phyloP scores from a whole-genome alignment of 1,140 invertebrate genomes.

The Psilanteris sp. region DNA sequence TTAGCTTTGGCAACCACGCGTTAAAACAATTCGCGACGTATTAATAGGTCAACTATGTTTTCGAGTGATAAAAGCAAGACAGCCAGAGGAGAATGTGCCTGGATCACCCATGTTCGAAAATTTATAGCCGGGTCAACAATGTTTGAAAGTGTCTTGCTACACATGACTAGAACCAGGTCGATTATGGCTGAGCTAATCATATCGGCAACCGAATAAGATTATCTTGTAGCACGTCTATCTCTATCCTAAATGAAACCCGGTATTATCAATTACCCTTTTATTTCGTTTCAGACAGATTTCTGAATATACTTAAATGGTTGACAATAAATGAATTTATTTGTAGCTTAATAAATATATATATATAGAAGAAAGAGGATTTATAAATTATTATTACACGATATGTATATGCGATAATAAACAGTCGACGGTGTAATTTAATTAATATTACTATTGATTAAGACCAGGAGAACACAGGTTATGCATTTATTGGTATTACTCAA shows the following conservation, averaged over 20 bases:
- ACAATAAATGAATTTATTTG: too few relatives aligned
- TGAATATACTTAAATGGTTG: too few relatives aligned
- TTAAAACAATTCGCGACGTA: constrained; percentile 14
- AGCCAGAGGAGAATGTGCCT: constrained; percentile 5
- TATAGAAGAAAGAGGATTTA: too few relatives aligned
- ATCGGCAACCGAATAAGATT: constrained; percentile 8
- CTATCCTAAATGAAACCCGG: constrained; percentile 13
- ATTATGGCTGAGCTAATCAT: constrained; percentile 26
- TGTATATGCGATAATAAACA: too few relatives aligned
- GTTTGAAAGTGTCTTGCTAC: constrained; percentile 15
- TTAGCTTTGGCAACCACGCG: neutral
- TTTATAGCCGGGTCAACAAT: constrained; percentile 26
- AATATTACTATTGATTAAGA: too few relatives aligned
- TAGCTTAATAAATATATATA: too few relatives aligned
- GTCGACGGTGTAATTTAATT: too few relatives aligned
- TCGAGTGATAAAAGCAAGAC: constrained; percentile 26
- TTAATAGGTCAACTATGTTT: constrained; percentile 44
- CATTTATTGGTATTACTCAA: too few relatives aligned
- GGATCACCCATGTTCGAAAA: constrained; percentile 11
- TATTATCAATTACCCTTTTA: constrained; percentile 4
- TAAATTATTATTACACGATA: too few relatives aligned
- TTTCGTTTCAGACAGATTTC: too few relatives aligned
- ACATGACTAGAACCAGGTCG: constrained; percentile 35
- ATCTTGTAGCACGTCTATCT: constrained; percentile 26
- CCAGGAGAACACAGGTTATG: too few relatives aligned